A percentile compares a stretch with the other conserved stretches of the same genome.
These are phyloP conservation scores for Mohoua ochrocephala DNA, from an alignment of 2,113 vertebrate species.

Conservation along the genomic window DNA sequence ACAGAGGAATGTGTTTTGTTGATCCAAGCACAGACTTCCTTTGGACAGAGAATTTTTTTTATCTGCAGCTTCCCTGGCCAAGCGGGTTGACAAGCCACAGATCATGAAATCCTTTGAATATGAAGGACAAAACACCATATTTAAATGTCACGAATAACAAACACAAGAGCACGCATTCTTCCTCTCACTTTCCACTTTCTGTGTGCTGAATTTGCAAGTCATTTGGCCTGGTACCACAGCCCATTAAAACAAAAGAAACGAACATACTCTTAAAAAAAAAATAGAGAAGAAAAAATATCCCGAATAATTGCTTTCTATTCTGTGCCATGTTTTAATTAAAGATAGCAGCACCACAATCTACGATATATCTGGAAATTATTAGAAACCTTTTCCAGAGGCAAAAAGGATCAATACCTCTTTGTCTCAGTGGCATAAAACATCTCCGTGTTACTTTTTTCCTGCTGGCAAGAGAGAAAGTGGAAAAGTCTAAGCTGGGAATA, in stretches of 20 bases:
- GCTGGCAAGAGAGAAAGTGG: constrained; percentile 32
- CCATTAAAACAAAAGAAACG: constrained; percentile 21
- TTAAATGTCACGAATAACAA: constrained; percentile 45
- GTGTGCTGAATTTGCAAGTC: background rate
- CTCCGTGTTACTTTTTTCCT: constrained; percentile 61
- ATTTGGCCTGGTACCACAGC: background rate
- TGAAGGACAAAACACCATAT: background rate
- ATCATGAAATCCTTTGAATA: background rate
- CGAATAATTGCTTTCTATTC: constrained; percentile 69
- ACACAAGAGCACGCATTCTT: background rate
- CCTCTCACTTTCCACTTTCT: background rate
- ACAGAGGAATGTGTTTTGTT: background rate
- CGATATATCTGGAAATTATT: constrained; percentile 75
- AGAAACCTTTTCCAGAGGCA: constrained; percentile 72
- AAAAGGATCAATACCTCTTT: constrained; percentile 75
- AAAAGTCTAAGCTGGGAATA: constrained; percentile 31
- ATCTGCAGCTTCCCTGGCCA: background rate
- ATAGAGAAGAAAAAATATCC: background rate
- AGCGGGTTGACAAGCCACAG: background rate
- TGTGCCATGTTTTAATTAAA: constrained; percentile 78
- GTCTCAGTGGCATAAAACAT: constrained; percentile 73
- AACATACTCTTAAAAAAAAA: background rate
- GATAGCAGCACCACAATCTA: constrained; percentile 66
- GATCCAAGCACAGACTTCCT: background rate
- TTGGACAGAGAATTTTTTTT: background rate